Conservation (phyloP, 2,113 vertebrate genomes). For the Rhegmatorhina hoffmannsi region DNA sequence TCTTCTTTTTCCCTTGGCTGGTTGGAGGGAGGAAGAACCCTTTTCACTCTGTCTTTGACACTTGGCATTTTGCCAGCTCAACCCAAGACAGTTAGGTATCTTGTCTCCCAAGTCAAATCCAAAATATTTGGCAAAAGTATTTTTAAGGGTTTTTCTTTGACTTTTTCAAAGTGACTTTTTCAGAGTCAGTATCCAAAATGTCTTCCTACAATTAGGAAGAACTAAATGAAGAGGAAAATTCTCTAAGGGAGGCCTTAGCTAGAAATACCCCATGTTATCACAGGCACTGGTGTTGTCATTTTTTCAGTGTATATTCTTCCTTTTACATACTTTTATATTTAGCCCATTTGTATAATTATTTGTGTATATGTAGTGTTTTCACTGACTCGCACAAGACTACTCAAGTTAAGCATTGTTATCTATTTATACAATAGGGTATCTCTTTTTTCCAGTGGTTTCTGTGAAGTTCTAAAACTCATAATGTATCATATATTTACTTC, state of each 20-base stretch:
- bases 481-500: not conserved
- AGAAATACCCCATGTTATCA: not conserved
- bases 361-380: not conserved
- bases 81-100: too few species aligned
- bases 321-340: not conserved
- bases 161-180: not conserved
- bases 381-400: not conserved
- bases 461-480: not conserved
- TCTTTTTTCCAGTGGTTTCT: not conserved
- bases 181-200: not conserved
- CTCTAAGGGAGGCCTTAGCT: not conserved
- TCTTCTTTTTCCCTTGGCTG: too few species aligned
- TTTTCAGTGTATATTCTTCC: not conserved
- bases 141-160: not conserved
- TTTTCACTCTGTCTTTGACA: too few species aligned
- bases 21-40: too few species aligned
- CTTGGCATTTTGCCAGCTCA: too few species aligned
- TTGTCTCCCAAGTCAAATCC: not conserved
- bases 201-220: not conserved
- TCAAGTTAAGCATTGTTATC: not conserved
- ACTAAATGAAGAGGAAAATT: not conserved
- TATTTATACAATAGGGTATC: not conserved
- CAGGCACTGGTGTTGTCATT: fast-evolving
- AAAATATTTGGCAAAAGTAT: not conserved
- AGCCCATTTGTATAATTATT: not conserved